Conservation (phyloP, 1,140 invertebrate genomes). For the Drosophila hydei region DNA sequence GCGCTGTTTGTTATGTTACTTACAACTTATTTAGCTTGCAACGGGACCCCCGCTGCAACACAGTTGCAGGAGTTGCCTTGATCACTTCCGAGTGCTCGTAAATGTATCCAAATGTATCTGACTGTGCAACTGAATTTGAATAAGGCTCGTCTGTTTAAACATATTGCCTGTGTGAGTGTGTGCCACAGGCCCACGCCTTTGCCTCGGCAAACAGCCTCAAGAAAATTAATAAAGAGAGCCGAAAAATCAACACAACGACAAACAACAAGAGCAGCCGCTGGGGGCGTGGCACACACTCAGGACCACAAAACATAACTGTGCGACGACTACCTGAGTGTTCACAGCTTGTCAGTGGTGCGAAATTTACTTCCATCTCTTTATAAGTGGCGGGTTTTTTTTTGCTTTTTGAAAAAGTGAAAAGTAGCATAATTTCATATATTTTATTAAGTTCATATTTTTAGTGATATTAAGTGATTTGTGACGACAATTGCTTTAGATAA, state of each 20-base stretch:
- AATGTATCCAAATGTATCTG: constrained; percentile 4
- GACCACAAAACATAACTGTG: constrained; percentile 21
- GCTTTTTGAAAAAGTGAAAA: too few relatives aligned
- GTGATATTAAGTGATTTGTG: too few relatives aligned
- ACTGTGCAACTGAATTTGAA: constrained; percentile 1
- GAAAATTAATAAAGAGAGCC: constrained; percentile 32
- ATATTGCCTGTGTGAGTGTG: neutral
- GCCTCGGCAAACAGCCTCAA: constrained; percentile 42
- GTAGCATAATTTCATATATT: too few relatives aligned
- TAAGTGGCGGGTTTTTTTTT: too few relatives aligned
- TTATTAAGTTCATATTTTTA: too few relatives aligned
- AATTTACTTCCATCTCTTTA: too few relatives aligned
- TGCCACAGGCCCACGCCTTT: constrained; percentile 43
- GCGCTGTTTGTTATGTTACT: constrained; percentile 36
- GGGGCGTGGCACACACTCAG: constrained; percentile 50
- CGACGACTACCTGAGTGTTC: constrained; percentile 54
- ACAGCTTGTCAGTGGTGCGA: constrained; percentile 2
- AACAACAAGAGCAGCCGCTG: constrained; percentile 15
- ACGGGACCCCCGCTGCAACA: constrained; percentile 26
- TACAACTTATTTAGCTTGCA: constrained; percentile 15
- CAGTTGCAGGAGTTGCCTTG: constrained; percentile 2
- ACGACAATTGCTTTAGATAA: too few relatives aligned
- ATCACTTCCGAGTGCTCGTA: constrained; percentile 18
- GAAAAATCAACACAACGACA: constrained; percentile 48
- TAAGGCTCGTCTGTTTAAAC: constrained; percentile 2